Evolutionary conservation across 2,797 vertebrate genomes (phyloP).

Genomic region (Merluccius polli): DNA sequence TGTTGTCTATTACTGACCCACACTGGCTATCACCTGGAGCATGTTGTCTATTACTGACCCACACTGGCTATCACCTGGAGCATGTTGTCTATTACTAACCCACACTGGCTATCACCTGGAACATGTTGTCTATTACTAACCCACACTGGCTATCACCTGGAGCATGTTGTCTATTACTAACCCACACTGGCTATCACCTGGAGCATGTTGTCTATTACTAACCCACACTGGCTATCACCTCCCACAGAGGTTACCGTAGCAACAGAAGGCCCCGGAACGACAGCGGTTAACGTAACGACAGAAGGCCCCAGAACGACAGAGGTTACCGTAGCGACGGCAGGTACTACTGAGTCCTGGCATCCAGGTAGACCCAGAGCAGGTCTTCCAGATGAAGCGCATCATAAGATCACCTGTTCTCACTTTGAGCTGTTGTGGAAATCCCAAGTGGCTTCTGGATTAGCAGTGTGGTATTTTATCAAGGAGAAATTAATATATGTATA

Average conservation of each 20-base stretch:
- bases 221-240: neutral
- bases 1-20: too few relatives aligned
- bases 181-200: too few relatives aligned
- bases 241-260: neutral
- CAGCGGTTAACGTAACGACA: neutral
- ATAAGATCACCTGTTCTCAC: neutral
- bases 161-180: too few relatives aligned
- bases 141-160: too few relatives aligned
- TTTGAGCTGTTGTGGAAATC: neutral
- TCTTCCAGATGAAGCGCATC: neutral
- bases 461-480: neutral
- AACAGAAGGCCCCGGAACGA: too few relatives aligned
- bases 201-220: too few relatives aligned
- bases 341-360: neutral
- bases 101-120: too few relatives aligned
- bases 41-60: too few relatives aligned
- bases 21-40: too few relatives aligned
- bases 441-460: neutral
- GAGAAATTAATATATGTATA: neutral
- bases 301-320: neutral
- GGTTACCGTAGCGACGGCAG: neutral
- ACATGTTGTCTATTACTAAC: too few relatives aligned
- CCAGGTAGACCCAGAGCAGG: neutral
- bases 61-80: neutral
- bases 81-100: too few relatives aligned